Percentiles rank a stretch among this genome's conserved stretches.
Conservation (phyloP, 2,797 vertebrate species). For the Psittacula derbiana region DNA sequence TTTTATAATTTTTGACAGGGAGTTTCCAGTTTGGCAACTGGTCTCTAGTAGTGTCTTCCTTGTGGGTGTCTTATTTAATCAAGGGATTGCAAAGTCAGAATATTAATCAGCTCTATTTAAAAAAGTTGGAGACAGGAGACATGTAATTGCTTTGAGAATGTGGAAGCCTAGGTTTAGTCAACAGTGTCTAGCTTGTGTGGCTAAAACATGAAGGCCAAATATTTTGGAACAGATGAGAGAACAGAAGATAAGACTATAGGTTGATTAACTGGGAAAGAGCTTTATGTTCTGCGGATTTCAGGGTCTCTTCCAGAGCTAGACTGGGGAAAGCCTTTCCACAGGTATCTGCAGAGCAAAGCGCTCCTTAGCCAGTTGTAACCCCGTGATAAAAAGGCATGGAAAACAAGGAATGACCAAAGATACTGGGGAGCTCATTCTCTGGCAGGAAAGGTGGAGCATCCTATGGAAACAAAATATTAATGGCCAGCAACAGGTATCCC, state of each 20-base stretch:
- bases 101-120: conserved; percentile 42
- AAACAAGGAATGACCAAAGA: background rate
- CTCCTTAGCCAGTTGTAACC: background rate
- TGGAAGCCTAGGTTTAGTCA: background rate
- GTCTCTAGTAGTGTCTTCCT: background rate
- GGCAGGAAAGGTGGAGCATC: background rate
- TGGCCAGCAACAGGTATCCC: background rate
- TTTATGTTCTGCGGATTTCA: background rate
- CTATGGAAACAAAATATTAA: background rate
- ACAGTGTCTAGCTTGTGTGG: background rate
- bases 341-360: background rate
- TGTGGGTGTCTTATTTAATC: conserved; percentile 32
- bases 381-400: background rate
- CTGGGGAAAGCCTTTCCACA: background rate
- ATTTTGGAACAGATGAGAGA: background rate
- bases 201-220: background rate
- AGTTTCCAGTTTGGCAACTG: conserved; percentile 42
- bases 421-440: background rate
- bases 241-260: background rate
- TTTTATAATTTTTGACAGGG: background rate
- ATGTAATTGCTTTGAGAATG: background rate
- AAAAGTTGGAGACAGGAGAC: background rate
- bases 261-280: background rate
- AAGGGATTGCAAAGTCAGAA: conserved; percentile 4
- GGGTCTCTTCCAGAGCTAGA: background rate